A percentile compares a stretch with the other conserved stretches of the same genome.
Evolutionary conservation across 2,113 vertebrate genomes (phyloP).

Genomic region (Tricholaema leucomelas): DNA sequence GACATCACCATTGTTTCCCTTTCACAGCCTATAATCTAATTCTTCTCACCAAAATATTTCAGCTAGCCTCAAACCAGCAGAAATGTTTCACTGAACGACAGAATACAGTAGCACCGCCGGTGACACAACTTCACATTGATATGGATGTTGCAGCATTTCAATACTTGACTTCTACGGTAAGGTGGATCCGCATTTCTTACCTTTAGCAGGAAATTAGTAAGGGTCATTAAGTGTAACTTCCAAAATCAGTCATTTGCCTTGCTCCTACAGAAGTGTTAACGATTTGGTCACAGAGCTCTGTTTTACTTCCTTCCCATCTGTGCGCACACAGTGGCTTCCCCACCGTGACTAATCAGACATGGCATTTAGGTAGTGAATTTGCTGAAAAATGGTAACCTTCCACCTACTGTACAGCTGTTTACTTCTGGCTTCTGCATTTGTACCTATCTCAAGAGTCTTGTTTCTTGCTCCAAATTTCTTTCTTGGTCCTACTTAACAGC

Average conservation of each 20-base stretch:
- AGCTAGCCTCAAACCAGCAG: no score
- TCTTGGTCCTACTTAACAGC: not conserved
- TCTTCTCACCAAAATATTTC: no score
- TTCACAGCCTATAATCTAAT: no score
- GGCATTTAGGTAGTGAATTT: not conserved
- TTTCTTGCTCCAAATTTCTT: not conserved
- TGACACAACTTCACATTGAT: not conserved
- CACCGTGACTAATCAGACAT: not conserved
- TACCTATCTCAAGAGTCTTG: not conserved
- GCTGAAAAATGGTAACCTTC: not conserved
- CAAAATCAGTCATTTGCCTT: not conserved
- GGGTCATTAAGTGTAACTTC: not conserved
- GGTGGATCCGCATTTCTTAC: not conserved
- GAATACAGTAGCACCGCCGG: not conserved
- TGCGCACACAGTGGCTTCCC: not conserved
- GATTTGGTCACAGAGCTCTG: not conserved
- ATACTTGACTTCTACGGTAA: not conserved
- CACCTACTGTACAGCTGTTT: not conserved
- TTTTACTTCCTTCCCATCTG: not conserved
- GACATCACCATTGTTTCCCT: no score
- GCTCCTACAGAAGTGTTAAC: not conserved
- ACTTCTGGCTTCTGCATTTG: not conserved
- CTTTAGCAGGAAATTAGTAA: not conserved
- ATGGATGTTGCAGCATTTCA: not conserved
- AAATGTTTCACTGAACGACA: not conserved